These are phyloP conservation scores for Malaclemys terrapin DNA, from an alignment of 2,113 vertebrate genomes.

Conservation along the genomic window DNA sequence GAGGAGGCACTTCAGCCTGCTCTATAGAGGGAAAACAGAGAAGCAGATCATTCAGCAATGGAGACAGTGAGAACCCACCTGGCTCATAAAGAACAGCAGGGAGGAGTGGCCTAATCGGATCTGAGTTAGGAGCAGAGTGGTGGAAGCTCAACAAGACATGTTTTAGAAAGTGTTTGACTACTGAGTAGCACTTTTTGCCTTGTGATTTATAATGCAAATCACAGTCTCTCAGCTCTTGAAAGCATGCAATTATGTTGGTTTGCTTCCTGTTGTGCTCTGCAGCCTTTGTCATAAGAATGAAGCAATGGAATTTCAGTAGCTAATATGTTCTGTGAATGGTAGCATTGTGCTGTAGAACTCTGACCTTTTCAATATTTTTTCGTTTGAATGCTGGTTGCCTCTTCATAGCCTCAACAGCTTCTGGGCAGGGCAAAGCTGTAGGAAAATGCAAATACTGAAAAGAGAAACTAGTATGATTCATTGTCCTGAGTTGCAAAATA, in stretches of 20 bases:
- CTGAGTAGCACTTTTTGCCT: background rate
- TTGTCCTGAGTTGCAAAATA: background rate
- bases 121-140: background rate
- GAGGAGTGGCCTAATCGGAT: background rate
- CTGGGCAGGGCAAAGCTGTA: constrained; percentile 32
- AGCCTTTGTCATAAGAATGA: constrained; percentile 33
- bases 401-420: constrained; percentile 41
- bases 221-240: constrained; percentile 41
- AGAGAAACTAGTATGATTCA: background rate
- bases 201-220: constrained; percentile 40
- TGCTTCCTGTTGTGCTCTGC: constrained; percentile 24
- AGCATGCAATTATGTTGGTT: constrained; percentile 9
- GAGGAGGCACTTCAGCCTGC: background rate
- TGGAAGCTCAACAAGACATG: background rate
- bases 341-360: background rate
- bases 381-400: constrained; percentile 11
- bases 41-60: background rate
- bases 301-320: constrained; percentile 44
- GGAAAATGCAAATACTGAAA: background rate
- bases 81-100: background rate
- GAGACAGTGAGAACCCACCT: background rate
- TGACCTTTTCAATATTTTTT: constrained; percentile 59
- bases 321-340: background rate
- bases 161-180: background rate
- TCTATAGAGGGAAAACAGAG: background rate